Percentiles rank a stretch among this genome's conserved stretches.
Conservation (phyloP, 2,797 vertebrate species). For the Lutjanus argentimaculatus region DNA sequence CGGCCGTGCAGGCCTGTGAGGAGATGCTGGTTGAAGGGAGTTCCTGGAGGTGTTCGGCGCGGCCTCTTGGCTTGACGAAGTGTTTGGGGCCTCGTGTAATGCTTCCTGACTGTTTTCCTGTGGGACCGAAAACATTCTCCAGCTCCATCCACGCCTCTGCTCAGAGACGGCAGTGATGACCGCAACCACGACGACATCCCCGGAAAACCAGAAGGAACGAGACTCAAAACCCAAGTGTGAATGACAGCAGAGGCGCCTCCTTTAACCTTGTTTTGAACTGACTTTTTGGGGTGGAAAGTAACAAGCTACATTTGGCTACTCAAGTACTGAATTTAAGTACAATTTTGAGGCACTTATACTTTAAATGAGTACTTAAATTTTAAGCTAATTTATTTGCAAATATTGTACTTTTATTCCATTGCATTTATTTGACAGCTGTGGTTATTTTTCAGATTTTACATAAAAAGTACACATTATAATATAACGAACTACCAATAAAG, state of each 20-base stretch:
- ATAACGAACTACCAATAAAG: background rate
- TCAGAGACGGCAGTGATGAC: conserved; percentile 9
- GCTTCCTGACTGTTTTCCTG: conserved; percentile 86
- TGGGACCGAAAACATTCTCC: conserved; percentile 77
- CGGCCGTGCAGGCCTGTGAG: conserved; percentile 25
- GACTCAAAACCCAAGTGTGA: conserved; percentile 26
- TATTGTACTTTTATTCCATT: background rate
- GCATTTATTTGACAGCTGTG: background rate
- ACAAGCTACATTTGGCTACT: background rate
- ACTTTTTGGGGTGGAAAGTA: background rate
- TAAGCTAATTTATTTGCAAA: background rate
- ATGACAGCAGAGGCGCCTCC: conserved; percentile 19
- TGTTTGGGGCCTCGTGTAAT: conserved; percentile 59
- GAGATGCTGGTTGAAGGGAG: conserved; percentile 39
- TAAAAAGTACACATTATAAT: background rate
- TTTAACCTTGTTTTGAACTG: conserved; percentile 9
- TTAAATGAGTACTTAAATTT: background rate
- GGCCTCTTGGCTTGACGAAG: conserved; percentile 39
- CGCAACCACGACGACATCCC: conserved; percentile 12
- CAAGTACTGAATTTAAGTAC: background rate
- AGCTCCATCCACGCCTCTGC: conserved; percentile 54
- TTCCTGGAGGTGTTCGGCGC: conserved; percentile 56
- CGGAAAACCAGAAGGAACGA: conserved; percentile 18
- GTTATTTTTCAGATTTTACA: background rate
- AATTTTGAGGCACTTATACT: background rate